A percentile compares a stretch with the other conserved stretches of the same genome.
Evolutionary conservation across 2,797 vertebrate species (phyloP).

Genomic region (Pseudomugil tenellus): DNA sequence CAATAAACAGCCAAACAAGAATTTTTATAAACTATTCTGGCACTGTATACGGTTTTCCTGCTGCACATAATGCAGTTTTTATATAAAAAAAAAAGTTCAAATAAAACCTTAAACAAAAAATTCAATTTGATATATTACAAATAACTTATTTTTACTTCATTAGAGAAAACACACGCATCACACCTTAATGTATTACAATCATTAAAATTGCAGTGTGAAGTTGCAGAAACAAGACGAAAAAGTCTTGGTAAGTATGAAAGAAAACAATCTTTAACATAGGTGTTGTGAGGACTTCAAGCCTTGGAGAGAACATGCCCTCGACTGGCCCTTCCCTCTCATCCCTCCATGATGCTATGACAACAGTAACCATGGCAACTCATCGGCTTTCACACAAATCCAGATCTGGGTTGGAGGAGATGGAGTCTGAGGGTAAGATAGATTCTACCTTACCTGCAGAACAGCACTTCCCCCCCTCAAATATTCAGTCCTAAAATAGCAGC

Average conservation of each 20-base stretch:
- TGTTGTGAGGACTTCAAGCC: conserved; percentile 41
- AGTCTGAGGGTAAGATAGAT: conserved; percentile 74
- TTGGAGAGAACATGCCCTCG: conserved; percentile 41
- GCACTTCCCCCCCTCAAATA: no score
- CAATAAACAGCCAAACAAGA: no score
- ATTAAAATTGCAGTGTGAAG: not conserved
- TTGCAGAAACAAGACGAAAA: not conserved
- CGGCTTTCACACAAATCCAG: conserved; percentile 61
- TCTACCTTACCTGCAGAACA: not conserved
- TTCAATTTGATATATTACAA: not conserved
- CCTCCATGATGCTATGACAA: conserved; percentile 51
- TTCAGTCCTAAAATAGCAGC: not conserved
- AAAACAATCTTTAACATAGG: conserved; percentile 48
- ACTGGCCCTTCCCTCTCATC: conserved; percentile 48
- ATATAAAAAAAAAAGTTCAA: not conserved
- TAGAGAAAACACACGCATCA: not conserved
- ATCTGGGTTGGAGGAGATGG: conserved; percentile 74
- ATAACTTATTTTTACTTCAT: not conserved
- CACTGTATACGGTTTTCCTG: not conserved
- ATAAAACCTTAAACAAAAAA: not conserved
- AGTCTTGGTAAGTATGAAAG: no score
- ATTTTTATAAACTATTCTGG: not conserved
- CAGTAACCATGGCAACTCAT: conserved; percentile 65
- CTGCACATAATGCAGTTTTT: no score
- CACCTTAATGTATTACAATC: not conserved